Evolutionary conservation across 2,797 vertebrate genomes (phyloP), one percentile per base, ranked within the genome.

Genomic region (Acomys russatus): DNA sequence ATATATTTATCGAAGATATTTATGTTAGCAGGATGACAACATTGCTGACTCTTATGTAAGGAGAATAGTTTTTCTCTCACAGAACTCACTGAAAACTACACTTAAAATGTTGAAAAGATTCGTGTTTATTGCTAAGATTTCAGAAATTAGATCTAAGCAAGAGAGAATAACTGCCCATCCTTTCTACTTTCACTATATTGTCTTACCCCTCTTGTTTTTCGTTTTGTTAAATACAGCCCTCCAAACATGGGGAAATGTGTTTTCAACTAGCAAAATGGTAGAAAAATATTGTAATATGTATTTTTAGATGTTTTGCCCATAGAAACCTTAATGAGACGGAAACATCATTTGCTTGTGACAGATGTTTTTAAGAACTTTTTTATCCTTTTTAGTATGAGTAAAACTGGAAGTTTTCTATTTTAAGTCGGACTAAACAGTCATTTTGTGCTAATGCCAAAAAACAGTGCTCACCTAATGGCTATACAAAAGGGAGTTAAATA

Each of bases 291-390:
- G 38, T 83, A 83, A 64, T 74, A 35, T 79, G 90, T 94, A 85
- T 73, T 96, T 96, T 97, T 93, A 93, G n/a, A 38, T 89, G 23
- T 96, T 96, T 95, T 95, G 20, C 20, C 51, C 70, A 63, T 66
- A 82, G 88, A 92, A 88, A 91, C 70, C 68, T 38, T 84, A 95
- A 80, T n/a, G 70, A 83, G 51, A 66, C 51, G 22, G 51, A 91
- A 92, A 64, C n/a, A 79, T 84, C 61, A 93, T 59, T 96, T 56
- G 91, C 30, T 92, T 85, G 38, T 44, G 74, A 84, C 44, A 91
- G 97, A 38, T 28, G n/a, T 92, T 87, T n/a, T 25, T 63, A 88
- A 54, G 63, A 79, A 23, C 44, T 30, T 33, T 35, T 12, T 38
- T 33, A 11, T 33, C 6, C 8, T 20, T 23, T 80, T 56, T 70